Evolutionary conservation across 2,888 invertebrate species (phyloP).

Genomic region (Drosophila suboccidentalis): DNA sequence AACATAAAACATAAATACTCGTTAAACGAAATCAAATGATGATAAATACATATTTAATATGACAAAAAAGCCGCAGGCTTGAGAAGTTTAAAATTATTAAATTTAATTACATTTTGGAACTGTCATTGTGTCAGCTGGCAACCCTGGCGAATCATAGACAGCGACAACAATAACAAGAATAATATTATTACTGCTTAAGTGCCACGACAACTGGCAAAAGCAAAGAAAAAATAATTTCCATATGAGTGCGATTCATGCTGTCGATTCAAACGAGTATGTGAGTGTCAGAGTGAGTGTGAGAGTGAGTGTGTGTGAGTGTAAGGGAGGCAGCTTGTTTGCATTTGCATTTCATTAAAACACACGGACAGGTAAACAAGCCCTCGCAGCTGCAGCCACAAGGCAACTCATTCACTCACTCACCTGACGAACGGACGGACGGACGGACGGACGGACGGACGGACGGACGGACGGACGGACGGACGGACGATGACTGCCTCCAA

Average conservation of each 20-base stretch:
- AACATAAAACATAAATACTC: conserved; percentile 33
- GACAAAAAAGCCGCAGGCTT: conserved; percentile 16
- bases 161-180: conserved; percentile 43
- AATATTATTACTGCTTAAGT: conserved; percentile 66
- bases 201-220: conserved; percentile 30
- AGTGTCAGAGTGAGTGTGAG: neutral
- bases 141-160: conserved; percentile 35
- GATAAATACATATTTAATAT: conserved; percentile 69
- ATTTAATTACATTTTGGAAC: conserved; percentile 56
- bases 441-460: conserved; percentile 23
- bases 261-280: conserved; percentile 9
- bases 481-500: conserved; percentile 46
- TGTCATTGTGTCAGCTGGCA: conserved; percentile 49
- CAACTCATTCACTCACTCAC: conserved; percentile 31
- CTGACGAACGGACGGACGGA: conserved; percentile 22
- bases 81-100: conserved; percentile 50
- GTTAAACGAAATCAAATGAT: conserved; percentile 56
- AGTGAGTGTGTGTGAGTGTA: conserved; percentile 1
- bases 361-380: conserved; percentile 64
- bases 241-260: conserved; percentile 9
- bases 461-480: conserved; percentile 6
- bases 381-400: conserved; percentile 18
- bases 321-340: conserved; percentile 58
- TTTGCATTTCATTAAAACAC: conserved; percentile 79
- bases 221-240: conserved; percentile 15